Evolutionary conservation across 2,888 invertebrate species (phyloP).

Genomic region (Chrysolina americana): DNA sequence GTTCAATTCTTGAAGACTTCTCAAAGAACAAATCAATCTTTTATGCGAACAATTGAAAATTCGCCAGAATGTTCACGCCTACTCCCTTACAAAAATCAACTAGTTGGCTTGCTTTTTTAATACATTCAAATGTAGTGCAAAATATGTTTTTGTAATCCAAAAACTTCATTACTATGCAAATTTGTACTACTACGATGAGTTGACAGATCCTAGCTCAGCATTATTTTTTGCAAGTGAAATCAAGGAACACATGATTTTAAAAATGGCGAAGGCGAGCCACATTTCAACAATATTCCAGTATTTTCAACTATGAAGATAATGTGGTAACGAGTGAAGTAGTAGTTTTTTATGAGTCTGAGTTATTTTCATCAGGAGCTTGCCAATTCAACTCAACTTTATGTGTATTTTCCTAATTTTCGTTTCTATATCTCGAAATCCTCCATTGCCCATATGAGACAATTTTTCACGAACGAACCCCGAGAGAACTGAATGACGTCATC

Average conservation of each 20-base stretch:
- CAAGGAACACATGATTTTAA: background rate
- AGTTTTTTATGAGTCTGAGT: background rate
- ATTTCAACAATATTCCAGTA: too few relatives aligned
- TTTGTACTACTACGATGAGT: background rate
- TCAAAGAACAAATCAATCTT: too few relatives aligned
- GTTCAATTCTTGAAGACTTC: background rate
- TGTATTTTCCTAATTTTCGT: background rate
- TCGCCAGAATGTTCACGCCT: too few relatives aligned
- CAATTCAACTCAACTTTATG: background rate
- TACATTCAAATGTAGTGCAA: background rate
- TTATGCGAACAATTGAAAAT: too few relatives aligned
- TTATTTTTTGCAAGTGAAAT: background rate
- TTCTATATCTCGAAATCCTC: background rate
- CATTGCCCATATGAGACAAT: background rate
- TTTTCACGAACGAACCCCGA: background rate
- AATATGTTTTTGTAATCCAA: background rate
- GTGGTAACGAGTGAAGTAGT: too few relatives aligned
- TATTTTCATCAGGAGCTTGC: background rate
- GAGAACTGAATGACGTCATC: background rate
- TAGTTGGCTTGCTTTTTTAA: background rate
- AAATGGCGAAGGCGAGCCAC: background rate
- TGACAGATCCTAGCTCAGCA: slow-evolving; percentile 4
- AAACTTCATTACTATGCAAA: background rate
- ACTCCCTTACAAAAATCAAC: too few relatives aligned
- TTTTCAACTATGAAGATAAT: too few relatives aligned